These are phyloP conservation scores for Eilema depressum DNA, from an alignment of 2,888 invertebrate species.

Conservation along the genomic window DNA sequence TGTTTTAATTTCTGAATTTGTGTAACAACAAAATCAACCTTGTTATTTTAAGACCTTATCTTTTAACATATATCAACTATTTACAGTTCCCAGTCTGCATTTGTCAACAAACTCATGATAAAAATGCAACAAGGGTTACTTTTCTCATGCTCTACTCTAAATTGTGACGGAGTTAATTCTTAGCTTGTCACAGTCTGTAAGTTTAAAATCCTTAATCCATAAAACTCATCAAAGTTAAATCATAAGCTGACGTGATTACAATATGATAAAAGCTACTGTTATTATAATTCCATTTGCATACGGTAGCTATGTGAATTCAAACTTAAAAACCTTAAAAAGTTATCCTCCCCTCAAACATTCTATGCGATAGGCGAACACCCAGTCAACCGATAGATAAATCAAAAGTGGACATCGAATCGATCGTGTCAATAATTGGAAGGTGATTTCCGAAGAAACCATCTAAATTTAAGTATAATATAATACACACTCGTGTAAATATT, in stretches of 20 bases:
- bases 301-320: slow-evolving; percentile 77
- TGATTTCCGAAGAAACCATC: slow-evolving; percentile 56
- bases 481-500: slow-evolving; percentile 86
- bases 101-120: slow-evolving; percentile 83
- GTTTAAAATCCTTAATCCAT: slow-evolving; percentile 75
- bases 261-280: slow-evolving; percentile 83
- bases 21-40: slow-evolving; percentile 88
- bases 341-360: slow-evolving; percentile 75
- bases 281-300: slow-evolving; percentile 76
- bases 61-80: slow-evolving; percentile 86
- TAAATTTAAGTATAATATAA: slow-evolving; percentile 78
- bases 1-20: slow-evolving; percentile 87
- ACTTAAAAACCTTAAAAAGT: slow-evolving; percentile 72
- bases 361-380: slow-evolving; percentile 61
- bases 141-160: slow-evolving; percentile 82
- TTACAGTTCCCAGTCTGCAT: slow-evolving; percentile 85
- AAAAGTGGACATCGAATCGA: slow-evolving; percentile 40
- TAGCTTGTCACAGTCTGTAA: slow-evolving; percentile 80
- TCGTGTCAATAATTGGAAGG: slow-evolving; percentile 45
- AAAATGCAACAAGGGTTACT: slow-evolving; percentile 85
- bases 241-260: slow-evolving; percentile 82
- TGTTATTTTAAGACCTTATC: slow-evolving; percentile 84
- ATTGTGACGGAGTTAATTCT: slow-evolving; percentile 85
- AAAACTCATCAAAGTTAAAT: slow-evolving; percentile 77
- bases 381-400: slow-evolving; percentile 41